Percentiles rank a stretch among this genome's conserved stretches.
These are phyloP conservation scores for Thysanoteuthis rhombus DNA, from an alignment of 2,888 invertebrate species.

Conservation along the genomic window DNA sequence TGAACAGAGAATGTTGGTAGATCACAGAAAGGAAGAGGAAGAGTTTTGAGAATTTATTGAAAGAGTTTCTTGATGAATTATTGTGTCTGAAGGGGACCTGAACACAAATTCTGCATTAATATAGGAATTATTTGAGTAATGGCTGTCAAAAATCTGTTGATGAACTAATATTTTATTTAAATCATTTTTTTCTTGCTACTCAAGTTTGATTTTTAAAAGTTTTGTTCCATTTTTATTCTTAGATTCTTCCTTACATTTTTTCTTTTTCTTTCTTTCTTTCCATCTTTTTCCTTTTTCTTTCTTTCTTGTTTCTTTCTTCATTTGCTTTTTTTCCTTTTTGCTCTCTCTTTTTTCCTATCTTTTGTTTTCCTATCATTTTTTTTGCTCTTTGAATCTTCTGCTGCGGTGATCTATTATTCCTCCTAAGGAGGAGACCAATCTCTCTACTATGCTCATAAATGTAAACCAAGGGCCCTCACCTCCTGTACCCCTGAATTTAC, in stretches of 20 bases:
- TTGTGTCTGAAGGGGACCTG: neutral
- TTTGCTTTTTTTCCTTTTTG: neutral
- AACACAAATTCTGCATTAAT: neutral
- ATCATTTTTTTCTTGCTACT: neutral
- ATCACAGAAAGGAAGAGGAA: neutral
- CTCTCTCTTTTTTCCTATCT: neutral
- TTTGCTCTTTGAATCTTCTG: neutral
- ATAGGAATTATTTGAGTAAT: neutral
- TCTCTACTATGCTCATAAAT: too few species aligned
- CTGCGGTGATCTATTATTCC: neutral
- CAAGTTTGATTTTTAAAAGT: neutral
- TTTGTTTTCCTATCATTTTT: neutral
- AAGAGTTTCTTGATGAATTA: neutral
- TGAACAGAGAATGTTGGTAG: neutral
- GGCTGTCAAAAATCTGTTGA: neutral
- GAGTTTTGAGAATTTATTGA: neutral
- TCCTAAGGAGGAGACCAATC: too few species aligned
- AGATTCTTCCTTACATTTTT: neutral
- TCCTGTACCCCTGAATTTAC: too few species aligned
- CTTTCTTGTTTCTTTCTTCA: neutral
- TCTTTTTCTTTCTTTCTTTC: neutral
- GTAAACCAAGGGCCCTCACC: too few species aligned
- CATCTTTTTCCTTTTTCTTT: neutral
- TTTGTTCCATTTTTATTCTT: neutral
- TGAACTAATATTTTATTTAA: neutral